Base-by-base conservation (phyloP, 2,113 vertebrate species). In the Nettapus auritus region DNA sequence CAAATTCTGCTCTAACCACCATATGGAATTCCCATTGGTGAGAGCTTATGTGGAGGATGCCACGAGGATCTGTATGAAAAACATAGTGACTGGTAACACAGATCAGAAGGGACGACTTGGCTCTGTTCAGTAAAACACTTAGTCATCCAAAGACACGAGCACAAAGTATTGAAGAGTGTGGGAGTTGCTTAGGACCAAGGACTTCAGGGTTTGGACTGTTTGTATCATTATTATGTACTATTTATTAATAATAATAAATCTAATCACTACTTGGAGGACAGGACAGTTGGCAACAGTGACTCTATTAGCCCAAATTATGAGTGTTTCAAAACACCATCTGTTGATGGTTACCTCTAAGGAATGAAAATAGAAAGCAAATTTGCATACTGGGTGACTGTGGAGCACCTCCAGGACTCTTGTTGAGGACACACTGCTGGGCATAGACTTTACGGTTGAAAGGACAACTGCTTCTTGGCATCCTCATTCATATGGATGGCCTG, bases 321-420 rank as follows among this genome's bases (percentile, higher is more conserved):
- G 75, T 44, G 88, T 96, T 97, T 95, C 95, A 88, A 89, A 95
- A 93, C 74, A 94, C 96, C 96, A 97, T 97, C 96, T 97, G 96
- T 38, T 94, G 91, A 94, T 91, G 90, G 93, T 82, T 95, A 96
- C 84, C 94, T 97, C 94, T 18, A 60, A 96, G 85, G 52, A 36
- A 86, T 52, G 60, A 77, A 95, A 97, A 96, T 68, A 97, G 89
- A 92, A 95, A n/a, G 25, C 15, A n/a, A 23, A 82, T 92, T 92
- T 92, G 29, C 95, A 93, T 80, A 8, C 52, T 57, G 91, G 40
- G 64, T 90, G 91, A 83, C 71, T 42, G 86, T 23, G 44, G 59
- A 55, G 55, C 82, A 73, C 44, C 93, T 70, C 42, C 38, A 79
- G 91, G 87, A 22, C 86, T 76, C 50, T 70, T 81, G 25, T 53